Conservation (phyloP, 2,797 vertebrate genomes). For the Phoxinus dragarum region DNA sequence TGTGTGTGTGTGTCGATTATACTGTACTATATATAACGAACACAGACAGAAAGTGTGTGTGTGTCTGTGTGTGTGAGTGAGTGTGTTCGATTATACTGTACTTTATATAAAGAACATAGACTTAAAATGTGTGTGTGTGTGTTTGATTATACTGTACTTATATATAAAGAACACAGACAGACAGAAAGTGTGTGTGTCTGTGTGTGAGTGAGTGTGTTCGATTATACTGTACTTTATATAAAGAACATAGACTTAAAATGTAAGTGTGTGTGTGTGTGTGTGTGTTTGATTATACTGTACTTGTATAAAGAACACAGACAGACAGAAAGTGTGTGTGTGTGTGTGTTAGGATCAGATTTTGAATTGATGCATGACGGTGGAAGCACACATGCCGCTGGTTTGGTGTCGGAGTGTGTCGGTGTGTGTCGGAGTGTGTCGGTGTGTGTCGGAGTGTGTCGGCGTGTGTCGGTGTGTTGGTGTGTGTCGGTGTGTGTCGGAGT, state of each 20-base stretch:
- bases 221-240: background rate
- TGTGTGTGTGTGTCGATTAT: background rate
- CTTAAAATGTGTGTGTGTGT: too few relatives aligned
- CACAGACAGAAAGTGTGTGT: slow-evolving; percentile 66
- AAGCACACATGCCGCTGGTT: too few relatives aligned
- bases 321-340: slow-evolving; percentile 63
- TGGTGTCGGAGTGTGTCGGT: too few relatives aligned
- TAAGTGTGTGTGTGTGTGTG: slow-evolving; percentile 33
- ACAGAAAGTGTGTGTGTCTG: slow-evolving; percentile 63
- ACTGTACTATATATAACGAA: background rate
- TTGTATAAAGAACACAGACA: slow-evolving; percentile 56
- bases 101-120: slow-evolving; percentile 51
- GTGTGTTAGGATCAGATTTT: background rate
- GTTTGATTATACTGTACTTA: too few relatives aligned
- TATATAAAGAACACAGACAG: slow-evolving; percentile 59
- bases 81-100: too few relatives aligned
- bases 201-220: background rate
- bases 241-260: slow-evolving; percentile 66
- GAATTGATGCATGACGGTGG: background rate
- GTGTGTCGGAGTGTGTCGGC: too few relatives aligned
- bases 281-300: too few relatives aligned
- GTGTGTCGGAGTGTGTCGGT: too few relatives aligned
- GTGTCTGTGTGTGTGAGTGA: too few relatives aligned
- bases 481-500: too few relatives aligned
- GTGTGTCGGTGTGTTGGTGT: too few relatives aligned